Percentiles rank a stretch among this genome's conserved stretches.
phyloP scores from a whole-genome alignment of 2,888 invertebrate genomes.

The Spilosoma lubricipeda region DNA sequence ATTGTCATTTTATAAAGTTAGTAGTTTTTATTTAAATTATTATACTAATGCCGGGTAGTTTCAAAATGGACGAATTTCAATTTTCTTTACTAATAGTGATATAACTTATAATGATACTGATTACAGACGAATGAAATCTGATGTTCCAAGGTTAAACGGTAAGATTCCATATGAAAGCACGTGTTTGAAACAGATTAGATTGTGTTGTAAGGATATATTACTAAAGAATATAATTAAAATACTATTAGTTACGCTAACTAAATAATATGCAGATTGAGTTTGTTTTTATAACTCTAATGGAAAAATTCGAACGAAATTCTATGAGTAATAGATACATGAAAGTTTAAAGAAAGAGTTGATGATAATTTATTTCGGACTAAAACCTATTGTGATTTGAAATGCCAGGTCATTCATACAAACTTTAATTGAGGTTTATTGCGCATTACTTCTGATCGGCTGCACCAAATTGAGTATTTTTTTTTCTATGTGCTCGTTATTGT shows the following conservation, averaged over 20 bases:
- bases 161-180: background rate
- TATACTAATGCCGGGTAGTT: background rate
- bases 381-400: too few species aligned
- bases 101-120: background rate
- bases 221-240: background rate
- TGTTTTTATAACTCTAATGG: background rate
- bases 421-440: too few species aligned
- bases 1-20: background rate
- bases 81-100: background rate
- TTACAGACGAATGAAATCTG: background rate
- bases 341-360: too few species aligned
- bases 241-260: background rate
- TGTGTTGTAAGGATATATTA: conserved; percentile 4
- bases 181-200: background rate
- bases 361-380: background rate
- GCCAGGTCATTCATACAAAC: too few species aligned
- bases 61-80: background rate
- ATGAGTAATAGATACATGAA: background rate
- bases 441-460: too few species aligned
- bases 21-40: background rate
- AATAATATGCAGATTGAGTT: background rate
- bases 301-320: background rate
- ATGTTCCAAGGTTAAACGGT: background rate
- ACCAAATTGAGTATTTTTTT: too few species aligned
- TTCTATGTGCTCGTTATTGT: too few species aligned